Conservation (phyloP, 2,113 vertebrate genomes). For the Narcine bancroftii region DNA sequence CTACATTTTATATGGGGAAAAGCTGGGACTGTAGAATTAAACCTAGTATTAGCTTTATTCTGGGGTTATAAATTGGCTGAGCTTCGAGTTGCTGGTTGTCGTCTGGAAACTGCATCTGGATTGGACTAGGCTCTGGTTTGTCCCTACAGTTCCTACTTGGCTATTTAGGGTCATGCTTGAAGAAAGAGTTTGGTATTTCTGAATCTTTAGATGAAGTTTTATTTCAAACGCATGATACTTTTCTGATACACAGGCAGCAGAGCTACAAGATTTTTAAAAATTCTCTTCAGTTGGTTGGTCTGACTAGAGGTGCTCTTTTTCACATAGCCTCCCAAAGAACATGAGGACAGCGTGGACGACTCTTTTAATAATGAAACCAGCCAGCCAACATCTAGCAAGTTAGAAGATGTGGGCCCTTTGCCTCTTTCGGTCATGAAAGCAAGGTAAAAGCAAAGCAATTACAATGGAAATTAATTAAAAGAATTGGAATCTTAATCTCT, state of each 20-base stretch:
- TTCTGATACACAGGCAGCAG: too few relatives aligned
- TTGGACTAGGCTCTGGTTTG: not conserved
- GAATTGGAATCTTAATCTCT: not conserved
- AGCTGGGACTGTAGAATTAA: not conserved
- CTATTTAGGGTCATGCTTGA: not conserved
- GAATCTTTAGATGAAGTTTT: not conserved
- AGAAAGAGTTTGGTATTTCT: not conserved
- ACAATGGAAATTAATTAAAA: not conserved
- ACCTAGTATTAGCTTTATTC: not conserved
- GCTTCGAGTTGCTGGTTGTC: not conserved
- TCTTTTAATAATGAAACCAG: not conserved
- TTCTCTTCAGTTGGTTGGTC: not conserved
- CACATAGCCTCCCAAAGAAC: conserved; percentile 47
- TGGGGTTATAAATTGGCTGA: not conserved
- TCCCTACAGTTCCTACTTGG: not conserved
- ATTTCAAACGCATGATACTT: not conserved
- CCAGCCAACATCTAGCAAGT: conserved; percentile 35
- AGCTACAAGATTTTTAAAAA: too few relatives aligned
- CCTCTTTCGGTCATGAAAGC: conserved; percentile 71
- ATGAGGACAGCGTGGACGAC: conserved; percentile 44
- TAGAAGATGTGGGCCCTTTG: conserved; percentile 47
- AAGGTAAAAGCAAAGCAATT: conserved; percentile 57
- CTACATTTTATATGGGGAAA: not conserved
- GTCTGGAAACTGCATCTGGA: not conserved
- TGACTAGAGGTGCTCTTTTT: not conserved